Conservation (phyloP, 2,888 invertebrate genomes). For the Lasioglossum pauxillum region DNA sequence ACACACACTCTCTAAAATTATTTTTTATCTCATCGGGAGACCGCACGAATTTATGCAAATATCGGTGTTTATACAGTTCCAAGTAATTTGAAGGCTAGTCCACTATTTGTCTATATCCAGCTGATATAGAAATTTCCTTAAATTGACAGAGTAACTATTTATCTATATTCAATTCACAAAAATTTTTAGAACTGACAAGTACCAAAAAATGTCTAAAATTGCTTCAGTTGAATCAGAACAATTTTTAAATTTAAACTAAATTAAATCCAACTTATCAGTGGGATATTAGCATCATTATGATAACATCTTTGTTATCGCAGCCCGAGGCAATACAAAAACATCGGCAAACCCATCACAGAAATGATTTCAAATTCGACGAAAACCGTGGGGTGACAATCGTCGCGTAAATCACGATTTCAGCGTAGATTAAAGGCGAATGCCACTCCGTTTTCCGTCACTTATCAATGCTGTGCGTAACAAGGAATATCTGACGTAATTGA, state of each 20-base stretch:
- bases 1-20: background rate
- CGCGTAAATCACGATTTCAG: background rate
- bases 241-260: no score
- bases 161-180: background rate
- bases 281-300: background rate
- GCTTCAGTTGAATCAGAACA: background rate
- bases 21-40: background rate
- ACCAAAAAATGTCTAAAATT: background rate
- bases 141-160: background rate
- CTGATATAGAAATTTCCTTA: background rate
- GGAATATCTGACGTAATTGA: background rate
- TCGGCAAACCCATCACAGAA: background rate
- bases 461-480: conserved; percentile 1
- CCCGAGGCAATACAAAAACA: background rate
- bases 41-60: background rate
- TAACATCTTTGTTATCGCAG: background rate
- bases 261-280: no score
- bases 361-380: background rate
- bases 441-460: background rate
- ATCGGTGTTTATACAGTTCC: background rate
- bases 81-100: background rate
- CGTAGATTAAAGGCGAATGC: background rate
- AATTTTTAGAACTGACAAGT: background rate
- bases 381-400: background rate
- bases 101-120: background rate